Percentiles rank a stretch among this genome's conserved stretches.
These are phyloP conservation scores for Calcarius lapponicus DNA, from an alignment of 2,797 vertebrate genomes.

Conservation along the genomic window DNA sequence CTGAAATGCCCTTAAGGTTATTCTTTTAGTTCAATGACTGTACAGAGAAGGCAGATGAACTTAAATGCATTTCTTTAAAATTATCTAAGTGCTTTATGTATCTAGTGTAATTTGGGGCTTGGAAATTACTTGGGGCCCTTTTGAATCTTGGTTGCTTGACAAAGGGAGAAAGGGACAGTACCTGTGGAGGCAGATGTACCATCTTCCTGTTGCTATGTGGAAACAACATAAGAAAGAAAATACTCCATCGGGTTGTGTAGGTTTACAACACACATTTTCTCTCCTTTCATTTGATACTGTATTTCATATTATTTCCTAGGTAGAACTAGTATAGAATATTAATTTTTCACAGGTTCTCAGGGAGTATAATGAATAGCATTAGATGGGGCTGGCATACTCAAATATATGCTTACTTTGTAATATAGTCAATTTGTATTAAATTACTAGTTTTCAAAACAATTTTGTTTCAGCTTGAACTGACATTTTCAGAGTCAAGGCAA, in stretches of 20 bases:
- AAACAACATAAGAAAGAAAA: background rate
- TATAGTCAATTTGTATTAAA: constrained; percentile 62
- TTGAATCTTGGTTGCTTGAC: background rate
- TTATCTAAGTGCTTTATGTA: background rate
- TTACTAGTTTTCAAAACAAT: constrained; percentile 66
- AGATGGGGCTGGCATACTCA: constrained; percentile 18
- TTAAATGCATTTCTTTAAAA: background rate
- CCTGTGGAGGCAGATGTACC: background rate
- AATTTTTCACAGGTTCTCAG: constrained; percentile 43
- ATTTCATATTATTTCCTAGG: constrained; percentile 10
- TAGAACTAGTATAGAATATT: constrained; percentile 20
- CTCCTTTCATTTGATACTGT: background rate
- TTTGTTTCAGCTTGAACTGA: constrained; percentile 63
- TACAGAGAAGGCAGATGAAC: background rate
- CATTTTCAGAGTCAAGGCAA: constrained; percentile 58
- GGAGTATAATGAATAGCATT: constrained; percentile 28
- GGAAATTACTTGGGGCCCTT: background rate
- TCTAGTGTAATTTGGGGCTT: background rate
- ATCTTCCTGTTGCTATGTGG: background rate
- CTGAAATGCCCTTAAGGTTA: background rate
- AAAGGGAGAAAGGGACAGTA: background rate
- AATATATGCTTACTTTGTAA: constrained; percentile 53
- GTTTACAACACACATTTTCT: background rate
- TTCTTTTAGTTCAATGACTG: background rate
- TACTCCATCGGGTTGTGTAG: background rate